Evolutionary conservation across 2,888 invertebrate species (phyloP).

Genomic region (Clostera curtula): DNA sequence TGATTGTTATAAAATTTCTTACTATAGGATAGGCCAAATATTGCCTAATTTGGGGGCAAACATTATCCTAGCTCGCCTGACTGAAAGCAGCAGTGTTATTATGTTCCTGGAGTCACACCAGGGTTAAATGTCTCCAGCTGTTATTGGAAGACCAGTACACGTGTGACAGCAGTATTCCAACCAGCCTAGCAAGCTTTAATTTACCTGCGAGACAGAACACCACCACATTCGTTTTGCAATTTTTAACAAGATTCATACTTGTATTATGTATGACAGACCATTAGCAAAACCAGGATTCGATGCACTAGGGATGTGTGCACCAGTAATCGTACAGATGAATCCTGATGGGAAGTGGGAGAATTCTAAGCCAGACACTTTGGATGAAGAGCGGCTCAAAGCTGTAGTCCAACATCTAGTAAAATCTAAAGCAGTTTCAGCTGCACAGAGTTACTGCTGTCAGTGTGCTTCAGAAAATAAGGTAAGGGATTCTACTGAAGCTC

Average conservation of each 20-base stretch:
- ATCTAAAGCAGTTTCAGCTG: slow-evolving; percentile 46
- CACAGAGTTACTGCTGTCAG: slow-evolving; percentile 53
- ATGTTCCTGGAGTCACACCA: too few relatives aligned
- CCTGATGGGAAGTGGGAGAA: slow-evolving; percentile 57
- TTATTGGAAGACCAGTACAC: too few relatives aligned
- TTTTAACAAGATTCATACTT: slow-evolving; percentile 33
- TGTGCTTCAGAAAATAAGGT: slow-evolving; percentile 47
- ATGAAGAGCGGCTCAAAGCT: slow-evolving; percentile 44
- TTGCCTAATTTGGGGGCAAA: too few relatives aligned
- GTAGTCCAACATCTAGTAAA: slow-evolving; percentile 47
- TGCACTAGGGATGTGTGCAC: slow-evolving; percentile 34
- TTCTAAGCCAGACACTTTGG: slow-evolving; percentile 37
- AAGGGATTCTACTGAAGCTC: background rate
- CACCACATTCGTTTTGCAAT: slow-evolving; percentile 22
- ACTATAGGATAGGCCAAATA: too few relatives aligned
- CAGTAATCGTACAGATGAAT: slow-evolving; percentile 50
- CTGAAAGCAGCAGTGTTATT: too few relatives aligned
- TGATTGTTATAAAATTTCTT: too few relatives aligned
- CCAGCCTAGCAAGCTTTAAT: slow-evolving; percentile 2
- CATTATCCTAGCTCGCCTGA: too few relatives aligned
- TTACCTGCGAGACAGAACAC: background rate
- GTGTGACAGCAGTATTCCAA: background rate
- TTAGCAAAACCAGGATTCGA: slow-evolving; percentile 42
- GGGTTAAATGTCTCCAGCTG: too few relatives aligned
- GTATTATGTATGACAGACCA: slow-evolving; percentile 33